phyloP scores from a whole-genome alignment of 2,888 invertebrate genomes.

The Marasmarcha lunaedactyla region DNA sequence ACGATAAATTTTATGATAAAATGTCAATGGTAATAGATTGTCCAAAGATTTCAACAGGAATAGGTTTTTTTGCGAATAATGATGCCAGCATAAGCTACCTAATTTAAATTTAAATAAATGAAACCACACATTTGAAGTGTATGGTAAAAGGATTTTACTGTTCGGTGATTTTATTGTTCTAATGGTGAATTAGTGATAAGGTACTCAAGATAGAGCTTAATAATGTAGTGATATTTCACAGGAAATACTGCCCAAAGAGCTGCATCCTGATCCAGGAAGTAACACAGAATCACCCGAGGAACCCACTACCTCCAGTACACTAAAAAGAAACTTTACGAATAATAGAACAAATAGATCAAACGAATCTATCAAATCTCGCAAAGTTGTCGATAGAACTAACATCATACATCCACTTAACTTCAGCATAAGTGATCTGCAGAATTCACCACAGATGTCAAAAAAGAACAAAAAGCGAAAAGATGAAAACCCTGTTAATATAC shows the following conservation, averaged over 20 bases:
- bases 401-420: constrained; percentile 64
- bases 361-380: constrained; percentile 45
- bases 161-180: no score
- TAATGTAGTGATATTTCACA: no score
- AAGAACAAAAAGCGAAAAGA: constrained; percentile 43
- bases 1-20: no score
- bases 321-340: constrained; percentile 33
- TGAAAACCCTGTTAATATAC: constrained; percentile 38
- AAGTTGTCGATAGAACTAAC: constrained; percentile 44
- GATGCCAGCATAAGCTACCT: no score
- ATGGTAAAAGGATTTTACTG: no score
- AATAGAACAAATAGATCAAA: constrained; percentile 40
- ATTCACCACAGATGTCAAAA: constrained; percentile 43
- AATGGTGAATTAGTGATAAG: no score
- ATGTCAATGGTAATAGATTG: no score
- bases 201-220: no score
- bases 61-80: no score
- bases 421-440: constrained; percentile 57
- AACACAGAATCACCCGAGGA: constrained; percentile 77
- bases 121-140: no score
- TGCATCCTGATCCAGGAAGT: constrained; percentile 71
- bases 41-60: no score
- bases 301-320: constrained; percentile 51
- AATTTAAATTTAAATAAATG: no score
- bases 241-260: constrained; percentile 63